Conservation (phyloP, 2,113 vertebrate species). For the Aptenodytes forsteri region DNA sequence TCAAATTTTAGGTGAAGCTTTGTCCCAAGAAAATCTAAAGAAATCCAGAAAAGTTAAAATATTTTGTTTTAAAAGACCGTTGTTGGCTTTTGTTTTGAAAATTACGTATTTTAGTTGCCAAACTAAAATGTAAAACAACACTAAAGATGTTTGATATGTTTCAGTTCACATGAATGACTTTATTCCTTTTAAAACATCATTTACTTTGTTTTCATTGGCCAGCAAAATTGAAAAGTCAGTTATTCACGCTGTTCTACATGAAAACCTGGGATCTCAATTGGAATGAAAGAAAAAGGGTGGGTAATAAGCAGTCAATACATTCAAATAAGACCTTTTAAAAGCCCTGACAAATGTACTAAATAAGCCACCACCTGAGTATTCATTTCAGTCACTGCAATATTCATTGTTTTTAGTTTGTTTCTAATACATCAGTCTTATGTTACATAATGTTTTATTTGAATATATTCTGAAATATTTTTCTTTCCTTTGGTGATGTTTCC, state of each 20-base stretch:
- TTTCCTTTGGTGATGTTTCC: not conserved
- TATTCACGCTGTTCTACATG: not conserved
- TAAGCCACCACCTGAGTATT: not conserved
- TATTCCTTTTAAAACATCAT: not conserved
- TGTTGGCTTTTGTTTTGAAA: not conserved
- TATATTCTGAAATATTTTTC: not conserved
- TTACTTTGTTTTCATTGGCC: not conserved
- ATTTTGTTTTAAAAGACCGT: not conserved
- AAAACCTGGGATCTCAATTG: not conserved
- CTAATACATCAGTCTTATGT: not conserved
- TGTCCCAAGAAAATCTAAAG: not conserved
- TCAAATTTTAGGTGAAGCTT: not conserved
- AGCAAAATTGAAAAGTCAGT: not conserved
- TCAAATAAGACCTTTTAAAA: not conserved
- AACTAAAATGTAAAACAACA: not conserved
- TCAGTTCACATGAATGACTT: not conserved
- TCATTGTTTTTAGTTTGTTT: not conserved
- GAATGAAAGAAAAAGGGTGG: not conserved
- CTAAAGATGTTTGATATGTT: not conserved
- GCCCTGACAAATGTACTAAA: not conserved
- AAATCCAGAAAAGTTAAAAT: fast-evolving
- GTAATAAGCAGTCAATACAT: not conserved
- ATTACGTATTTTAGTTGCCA: not conserved
- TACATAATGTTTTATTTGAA: not conserved
- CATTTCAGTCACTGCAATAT: not conserved